Percentiles rank a stretch among this genome's conserved stretches.
Evolutionary conservation across 2,888 invertebrate species (phyloP).

Genomic region (Mythimna loreyi): DNA sequence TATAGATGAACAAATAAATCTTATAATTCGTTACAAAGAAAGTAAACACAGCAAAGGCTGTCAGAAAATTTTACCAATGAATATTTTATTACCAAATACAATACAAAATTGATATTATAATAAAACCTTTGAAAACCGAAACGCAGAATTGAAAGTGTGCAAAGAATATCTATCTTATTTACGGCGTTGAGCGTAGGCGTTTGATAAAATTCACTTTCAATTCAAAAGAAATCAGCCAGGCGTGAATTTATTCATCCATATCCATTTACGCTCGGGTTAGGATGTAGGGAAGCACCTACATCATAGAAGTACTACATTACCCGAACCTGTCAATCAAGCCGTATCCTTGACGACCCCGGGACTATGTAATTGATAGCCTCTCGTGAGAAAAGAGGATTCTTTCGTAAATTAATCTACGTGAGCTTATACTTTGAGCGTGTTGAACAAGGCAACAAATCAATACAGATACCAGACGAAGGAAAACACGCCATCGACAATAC

Average conservation of each 20-base stretch:
- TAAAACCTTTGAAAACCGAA: slow-evolving; percentile 54
- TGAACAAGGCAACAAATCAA: slow-evolving; percentile 68
- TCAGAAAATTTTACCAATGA: slow-evolving; percentile 15
- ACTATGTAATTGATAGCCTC: slow-evolving; percentile 82
- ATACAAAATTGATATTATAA: slow-evolving; percentile 32
- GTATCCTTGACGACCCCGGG: slow-evolving; percentile 77
- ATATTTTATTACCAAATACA: slow-evolving; percentile 25
- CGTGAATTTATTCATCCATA: slow-evolving; percentile 77
- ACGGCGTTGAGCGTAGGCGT: slow-evolving; percentile 68
- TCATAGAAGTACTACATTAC: slow-evolving; percentile 74
- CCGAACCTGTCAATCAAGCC: slow-evolving; percentile 82
- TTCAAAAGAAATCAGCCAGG: slow-evolving; percentile 75
- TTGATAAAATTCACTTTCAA: slow-evolving; percentile 73
- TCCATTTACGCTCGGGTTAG: slow-evolving; percentile 76
- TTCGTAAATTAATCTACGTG: slow-evolving; percentile 58
- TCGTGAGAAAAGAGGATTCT: slow-evolving; percentile 68
- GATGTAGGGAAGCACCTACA: slow-evolving; percentile 66
- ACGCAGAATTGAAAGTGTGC: slow-evolving; percentile 39
- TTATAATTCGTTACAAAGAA: slow-evolving; percentile 41
- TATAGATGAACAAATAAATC: slow-evolving; percentile 53
- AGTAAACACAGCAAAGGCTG: slow-evolving; percentile 31
- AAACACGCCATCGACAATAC: slow-evolving; percentile 67
- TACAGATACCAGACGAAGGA: slow-evolving; percentile 60
- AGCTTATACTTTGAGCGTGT: slow-evolving; percentile 45
- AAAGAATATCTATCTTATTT: slow-evolving; percentile 71